These are phyloP conservation scores for Trachemys scripta DNA, from an alignment of 2,113 vertebrate genomes.

Conservation along the genomic window DNA sequence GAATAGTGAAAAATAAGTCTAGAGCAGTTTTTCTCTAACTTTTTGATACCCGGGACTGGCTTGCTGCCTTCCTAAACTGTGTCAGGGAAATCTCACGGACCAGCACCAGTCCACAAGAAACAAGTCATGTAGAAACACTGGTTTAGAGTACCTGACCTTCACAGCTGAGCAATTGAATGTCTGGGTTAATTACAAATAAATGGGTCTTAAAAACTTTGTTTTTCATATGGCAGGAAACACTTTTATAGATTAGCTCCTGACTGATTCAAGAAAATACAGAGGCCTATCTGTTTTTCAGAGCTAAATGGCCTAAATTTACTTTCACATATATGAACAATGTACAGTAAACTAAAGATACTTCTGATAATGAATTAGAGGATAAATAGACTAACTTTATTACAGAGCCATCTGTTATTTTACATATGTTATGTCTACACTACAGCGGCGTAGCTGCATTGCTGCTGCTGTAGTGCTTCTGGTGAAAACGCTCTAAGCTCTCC, in stretches of 20 bases:
- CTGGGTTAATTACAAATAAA: neutral
- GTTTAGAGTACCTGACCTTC: neutral
- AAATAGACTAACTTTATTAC: conserved; percentile 42
- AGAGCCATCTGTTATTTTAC: conserved; percentile 37
- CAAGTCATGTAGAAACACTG: neutral
- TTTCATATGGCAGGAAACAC: neutral
- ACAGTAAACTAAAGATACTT: conserved; percentile 44
- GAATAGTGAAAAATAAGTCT: neutral
- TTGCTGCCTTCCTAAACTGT: neutral
- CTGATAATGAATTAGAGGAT: conserved; percentile 44
- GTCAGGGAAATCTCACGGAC: neutral
- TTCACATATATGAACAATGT: conserved; percentile 21
- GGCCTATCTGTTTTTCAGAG: neutral
- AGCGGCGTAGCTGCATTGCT: neutral
- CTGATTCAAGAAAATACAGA: conserved; percentile 15
- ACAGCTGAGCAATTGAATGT: neutral
- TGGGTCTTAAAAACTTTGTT: neutral
- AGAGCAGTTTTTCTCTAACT: neutral
- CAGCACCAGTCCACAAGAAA: neutral
- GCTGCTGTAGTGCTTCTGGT: neutral
- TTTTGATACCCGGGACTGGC: neutral
- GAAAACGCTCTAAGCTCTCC: neutral
- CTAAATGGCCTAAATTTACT: conserved; percentile 23
- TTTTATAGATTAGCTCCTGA: neutral
- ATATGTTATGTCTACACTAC: neutral